Evolutionary conservation across 2,113 vertebrate genomes (phyloP).

Genomic region (Phylloscopus whistleri): DNA sequence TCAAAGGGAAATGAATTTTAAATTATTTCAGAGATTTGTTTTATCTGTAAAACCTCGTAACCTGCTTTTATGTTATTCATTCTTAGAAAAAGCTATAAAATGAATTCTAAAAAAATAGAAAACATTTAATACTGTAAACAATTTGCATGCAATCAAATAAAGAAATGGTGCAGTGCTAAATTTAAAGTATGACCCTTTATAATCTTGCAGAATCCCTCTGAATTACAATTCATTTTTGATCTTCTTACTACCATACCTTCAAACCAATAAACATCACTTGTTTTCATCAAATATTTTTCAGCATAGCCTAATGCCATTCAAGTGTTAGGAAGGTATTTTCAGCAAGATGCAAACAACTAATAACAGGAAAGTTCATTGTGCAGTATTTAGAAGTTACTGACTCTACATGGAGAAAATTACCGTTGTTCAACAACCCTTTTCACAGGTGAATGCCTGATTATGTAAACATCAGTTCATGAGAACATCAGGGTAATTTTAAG

Average conservation of each 20-base stretch:
- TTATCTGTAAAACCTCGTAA: slow-evolving; percentile 17
- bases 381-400: not conserved
- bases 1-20: slow-evolving; percentile 18
- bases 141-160: not conserved
- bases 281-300: not conserved
- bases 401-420: not conserved
- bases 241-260: not conserved
- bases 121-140: not conserved
- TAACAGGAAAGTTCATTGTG: not conserved
- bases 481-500: not conserved
- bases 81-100: not conserved
- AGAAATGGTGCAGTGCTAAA: not conserved
- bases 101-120: not conserved
- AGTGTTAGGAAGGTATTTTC: not conserved
- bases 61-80: not conserved
- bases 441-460: not conserved
- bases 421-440: not conserved
- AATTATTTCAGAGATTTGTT: slow-evolving; percentile 10
- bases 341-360: not conserved
- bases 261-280: not conserved
- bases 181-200: not conserved
- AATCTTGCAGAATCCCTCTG: not conserved
- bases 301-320: not conserved
- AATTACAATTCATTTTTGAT: not conserved
- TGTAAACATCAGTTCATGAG: not conserved